Conservation (phyloP, 2,797 vertebrate species). For the Lepus townsendii region DNA sequence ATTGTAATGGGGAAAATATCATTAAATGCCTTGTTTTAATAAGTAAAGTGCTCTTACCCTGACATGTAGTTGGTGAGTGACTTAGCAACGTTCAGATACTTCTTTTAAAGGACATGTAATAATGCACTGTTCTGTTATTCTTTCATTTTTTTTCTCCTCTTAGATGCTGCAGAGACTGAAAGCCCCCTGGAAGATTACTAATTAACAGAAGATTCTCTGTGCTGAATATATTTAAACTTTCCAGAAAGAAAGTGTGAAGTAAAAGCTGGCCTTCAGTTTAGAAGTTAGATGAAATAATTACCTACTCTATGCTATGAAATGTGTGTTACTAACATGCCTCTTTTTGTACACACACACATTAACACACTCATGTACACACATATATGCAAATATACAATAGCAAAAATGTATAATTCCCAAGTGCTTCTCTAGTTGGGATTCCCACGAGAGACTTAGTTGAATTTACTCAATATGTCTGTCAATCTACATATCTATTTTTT, state of each 20-base stretch:
- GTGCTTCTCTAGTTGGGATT: neutral
- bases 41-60: neutral
- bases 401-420: neutral
- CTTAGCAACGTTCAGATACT: neutral
- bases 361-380: neutral
- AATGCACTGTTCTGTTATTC: neutral
- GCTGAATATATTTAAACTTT: neutral
- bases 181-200: neutral
- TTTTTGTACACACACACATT: neutral
- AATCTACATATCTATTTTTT: neutral
- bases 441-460: neutral
- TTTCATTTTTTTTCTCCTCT: neutral
- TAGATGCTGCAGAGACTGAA: neutral
- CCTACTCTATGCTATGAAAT: neutral
- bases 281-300: slow-evolving; percentile 16
- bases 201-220: neutral
- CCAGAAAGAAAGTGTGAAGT: neutral
- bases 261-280: neutral
- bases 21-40: neutral
- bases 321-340: neutral
- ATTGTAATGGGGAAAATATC: neutral
- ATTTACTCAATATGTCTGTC: neutral
- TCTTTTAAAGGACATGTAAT: neutral
- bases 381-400: neutral
- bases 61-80: neutral